Evolutionary conservation across 2,888 invertebrate genomes (phyloP), one percentile per base, ranked within the genome.

Genomic region (Philereme transversata): DNA sequence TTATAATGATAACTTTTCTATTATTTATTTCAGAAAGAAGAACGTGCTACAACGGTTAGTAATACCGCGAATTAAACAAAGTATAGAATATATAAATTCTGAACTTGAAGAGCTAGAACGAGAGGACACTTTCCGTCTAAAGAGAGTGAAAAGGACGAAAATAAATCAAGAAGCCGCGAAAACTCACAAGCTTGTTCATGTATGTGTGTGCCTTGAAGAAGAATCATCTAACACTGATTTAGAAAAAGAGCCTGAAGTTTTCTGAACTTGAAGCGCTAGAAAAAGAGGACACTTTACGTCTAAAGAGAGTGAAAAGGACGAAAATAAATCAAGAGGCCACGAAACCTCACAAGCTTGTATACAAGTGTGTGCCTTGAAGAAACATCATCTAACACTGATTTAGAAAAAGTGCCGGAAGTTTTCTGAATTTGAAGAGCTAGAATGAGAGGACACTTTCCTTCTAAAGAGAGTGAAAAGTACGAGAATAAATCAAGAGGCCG

Each of bases 91-190:
- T 4, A 57, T 57, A 10, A 5, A 46, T 35, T 34, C 46, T 5
- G 57, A 57, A 34, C 33, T 51, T n/a, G 51, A 57, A 41, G 57
- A 57, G 40, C 7, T 36, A 41, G 57, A 62, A 53, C 60, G 69
- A 62, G 69, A 71, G 49, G 69, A 71, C 5, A 55, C 40, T 3
- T 71, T 65, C 35, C 59, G 68, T 36, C 34, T 71, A 5, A 71
- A 67, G 38, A 45, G 44, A 38, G 44, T 57, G 22, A 5, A 57
- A 57, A 51, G 11, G 50, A 43, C 44, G 22, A 57, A 4, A 56
- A 56, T 4, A 43, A 44, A 22, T 44, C 22, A 4, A 56, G 38
- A 5, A 7, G 22, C 22, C 1, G 22, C 22, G 22, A 22, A 22
- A 22, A 22, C 22, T 22, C 1, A 22, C 22, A 22, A 22, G 22